Evolutionary conservation across 2,113 vertebrate genomes (phyloP), one percentile per base, ranked within the genome.

Genomic region (Ellobius talpinus): DNA sequence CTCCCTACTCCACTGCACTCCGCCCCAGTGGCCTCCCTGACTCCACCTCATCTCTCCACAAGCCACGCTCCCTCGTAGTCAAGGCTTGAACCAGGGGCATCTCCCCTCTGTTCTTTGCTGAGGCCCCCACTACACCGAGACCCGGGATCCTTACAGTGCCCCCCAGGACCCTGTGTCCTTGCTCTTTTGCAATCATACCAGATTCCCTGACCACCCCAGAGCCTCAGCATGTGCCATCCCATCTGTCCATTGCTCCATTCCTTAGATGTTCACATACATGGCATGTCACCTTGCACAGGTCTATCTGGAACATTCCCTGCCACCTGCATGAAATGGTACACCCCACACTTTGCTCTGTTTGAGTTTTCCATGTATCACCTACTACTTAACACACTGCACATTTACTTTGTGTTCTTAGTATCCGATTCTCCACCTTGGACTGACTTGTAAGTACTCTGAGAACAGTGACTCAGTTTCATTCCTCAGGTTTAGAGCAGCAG

Each of bases 371-470:
- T 39, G 23, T 26, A 14, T 52, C 74, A 77, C 42, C n/a, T 26
- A 70, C 33, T 52, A 70, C 9, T 6, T 8, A 3, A 66, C 13
- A 9, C 8, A n/a, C 3, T 26, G 29, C 0, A 8, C 4, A 47
- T 36, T 39, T 31, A 68, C 39, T 26, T 65, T 33, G 76, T 31
- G 16, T 89, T 86, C n/a, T 45, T 6, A 84, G 93, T 0, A 1
- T 39, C 55, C 5, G 9, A 45, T 12, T 47, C 16, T 76, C 82
- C 26, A 2, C 10, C 45, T 47, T 29, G 70, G 68, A 61, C 58
- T 91, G 10, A 29, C 52, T 23, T 45, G 3, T 17, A 24, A 42
- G 29, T 12, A 47, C 84, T 58, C 14, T 13, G 31, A 78, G 63
- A 66, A 39, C 12, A 29, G 66, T 36, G 29, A 33, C 72, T 45